phyloP scores from a whole-genome alignment of 2,888 invertebrate species.

The Argynnis bischoffii region DNA sequence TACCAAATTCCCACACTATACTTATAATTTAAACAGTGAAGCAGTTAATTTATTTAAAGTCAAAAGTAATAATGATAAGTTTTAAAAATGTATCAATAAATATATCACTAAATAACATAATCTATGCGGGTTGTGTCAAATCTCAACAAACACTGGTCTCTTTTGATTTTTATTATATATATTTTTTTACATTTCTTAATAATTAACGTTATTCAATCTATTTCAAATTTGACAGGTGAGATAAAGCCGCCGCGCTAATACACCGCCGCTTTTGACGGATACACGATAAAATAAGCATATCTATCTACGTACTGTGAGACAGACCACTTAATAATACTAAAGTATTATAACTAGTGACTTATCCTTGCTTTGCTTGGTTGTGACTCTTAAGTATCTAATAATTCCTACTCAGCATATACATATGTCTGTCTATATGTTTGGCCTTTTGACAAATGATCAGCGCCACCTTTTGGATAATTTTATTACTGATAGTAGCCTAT shows the following conservation, averaged over 20 bases:
- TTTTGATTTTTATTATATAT: slow-evolving; percentile 12
- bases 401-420: too few relatives aligned
- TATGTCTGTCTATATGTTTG: too few relatives aligned
- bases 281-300: slow-evolving; percentile 48
- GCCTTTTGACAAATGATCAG: too few relatives aligned
- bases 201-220: slow-evolving; percentile 58
- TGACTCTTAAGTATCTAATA: too few relatives aligned
- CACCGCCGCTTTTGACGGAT: slow-evolving; percentile 50
- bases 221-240: slow-evolving; percentile 67
- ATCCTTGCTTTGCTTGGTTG: too few relatives aligned
- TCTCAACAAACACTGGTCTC: slow-evolving; percentile 15
- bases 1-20: too few relatives aligned
- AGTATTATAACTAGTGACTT: not conserved
- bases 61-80: not conserved
- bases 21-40: too few relatives aligned
- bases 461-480: too few relatives aligned
- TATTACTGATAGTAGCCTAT: too few relatives aligned
- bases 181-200: slow-evolving; percentile 42
- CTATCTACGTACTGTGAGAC: slow-evolving; percentile 35
- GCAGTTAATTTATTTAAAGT: not conserved
- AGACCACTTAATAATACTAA: slow-evolving; percentile 18
- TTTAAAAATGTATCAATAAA: not conserved
- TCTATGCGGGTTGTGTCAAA: slow-evolving; percentile 11
- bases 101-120: not conserved
- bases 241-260: slow-evolving; percentile 54